A percentile compares a stretch with the other conserved stretches of the same genome.
Conservation (phyloP, 2,797 vertebrate genomes). For the Poecilia wingei region DNA sequence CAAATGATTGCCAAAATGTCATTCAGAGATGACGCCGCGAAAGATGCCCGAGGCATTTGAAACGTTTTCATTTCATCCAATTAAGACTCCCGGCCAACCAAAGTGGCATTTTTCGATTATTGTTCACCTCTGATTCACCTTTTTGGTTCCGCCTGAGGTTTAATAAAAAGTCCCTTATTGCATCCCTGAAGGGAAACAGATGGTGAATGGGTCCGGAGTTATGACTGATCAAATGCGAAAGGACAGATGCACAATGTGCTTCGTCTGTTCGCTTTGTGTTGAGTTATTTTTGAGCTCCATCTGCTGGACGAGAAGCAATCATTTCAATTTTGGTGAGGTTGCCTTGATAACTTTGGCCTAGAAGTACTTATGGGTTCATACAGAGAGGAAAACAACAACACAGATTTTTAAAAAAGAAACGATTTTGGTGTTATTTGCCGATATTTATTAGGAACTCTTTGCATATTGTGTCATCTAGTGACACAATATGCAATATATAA, state of each 20-base stretch:
- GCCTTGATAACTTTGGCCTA: constrained; percentile 2
- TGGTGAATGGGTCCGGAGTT: constrained; percentile 36
- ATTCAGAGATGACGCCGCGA: constrained; percentile 13
- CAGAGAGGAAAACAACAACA: constrained; percentile 26
- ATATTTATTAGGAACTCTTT: not conserved
- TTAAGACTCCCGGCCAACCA: constrained; percentile 27
- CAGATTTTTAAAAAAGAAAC: constrained; percentile 42
- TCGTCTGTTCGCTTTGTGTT: not conserved
- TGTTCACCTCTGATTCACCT: constrained; percentile 46
- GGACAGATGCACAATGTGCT: constrained; percentile 11
- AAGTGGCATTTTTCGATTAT: constrained; percentile 56
- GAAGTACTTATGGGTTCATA: constrained; percentile 19
- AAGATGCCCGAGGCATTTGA: constrained; percentile 33
- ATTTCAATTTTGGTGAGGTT: constrained; percentile 8
- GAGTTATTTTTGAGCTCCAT: constrained; percentile 66
- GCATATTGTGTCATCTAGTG: constrained; percentile 4
- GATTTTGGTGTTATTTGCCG: not conserved
- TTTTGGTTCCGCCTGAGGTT: constrained; percentile 32
- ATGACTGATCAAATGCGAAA: constrained; percentile 20
- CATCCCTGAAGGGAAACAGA: constrained; percentile 26
- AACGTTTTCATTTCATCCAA: constrained; percentile 45
- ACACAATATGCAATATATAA: not conserved
- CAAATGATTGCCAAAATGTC: constrained; percentile 36
- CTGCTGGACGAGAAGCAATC: constrained; percentile 60
- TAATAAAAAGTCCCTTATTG: constrained; percentile 48